phyloP scores from a whole-genome alignment of 2,113 vertebrate species.

The Dromaius novaehollandiae region DNA sequence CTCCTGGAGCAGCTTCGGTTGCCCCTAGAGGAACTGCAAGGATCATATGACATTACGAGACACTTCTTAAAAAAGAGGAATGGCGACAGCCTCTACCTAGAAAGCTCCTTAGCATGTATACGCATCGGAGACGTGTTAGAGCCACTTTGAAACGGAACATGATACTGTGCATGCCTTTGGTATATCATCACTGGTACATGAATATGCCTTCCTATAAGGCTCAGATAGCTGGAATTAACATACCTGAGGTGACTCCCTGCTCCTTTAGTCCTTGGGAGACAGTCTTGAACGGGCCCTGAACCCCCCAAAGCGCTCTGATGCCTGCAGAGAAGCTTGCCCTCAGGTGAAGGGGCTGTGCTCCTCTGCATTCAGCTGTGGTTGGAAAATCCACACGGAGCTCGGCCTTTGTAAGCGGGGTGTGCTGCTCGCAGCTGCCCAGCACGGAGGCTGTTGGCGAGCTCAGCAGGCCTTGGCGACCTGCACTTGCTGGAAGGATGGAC shows the following conservation, averaged over 20 bases:
- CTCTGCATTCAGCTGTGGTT: too few relatives aligned
- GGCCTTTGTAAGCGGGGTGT: rapidly evolving
- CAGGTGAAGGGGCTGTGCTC: rapidly evolving
- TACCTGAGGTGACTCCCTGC: rapidly evolving
- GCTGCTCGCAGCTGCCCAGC: background rate
- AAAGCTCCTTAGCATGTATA: background rate
- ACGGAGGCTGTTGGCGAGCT: rapidly evolving
- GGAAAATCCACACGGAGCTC: background rate
- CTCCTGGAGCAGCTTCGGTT: background rate
- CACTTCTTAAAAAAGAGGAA: background rate
- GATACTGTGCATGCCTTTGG: background rate
- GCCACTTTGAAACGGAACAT: background rate
- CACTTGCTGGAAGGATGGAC: rapidly evolving
- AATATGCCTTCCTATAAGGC: background rate
- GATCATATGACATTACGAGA: background rate
- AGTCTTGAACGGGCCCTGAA: background rate
- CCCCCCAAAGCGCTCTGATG: rapidly evolving
- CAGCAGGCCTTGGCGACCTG: rapidly evolving
- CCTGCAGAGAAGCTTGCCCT: background rate
- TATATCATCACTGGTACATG: background rate
- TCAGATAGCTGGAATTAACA: background rate
- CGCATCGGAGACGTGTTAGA: background rate
- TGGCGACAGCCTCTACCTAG: background rate
- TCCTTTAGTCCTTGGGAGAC: background rate
- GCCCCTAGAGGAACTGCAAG: background rate